Conservation (phyloP, 2,113 vertebrate species). For the Proterorhinus semilunaris region DNA sequence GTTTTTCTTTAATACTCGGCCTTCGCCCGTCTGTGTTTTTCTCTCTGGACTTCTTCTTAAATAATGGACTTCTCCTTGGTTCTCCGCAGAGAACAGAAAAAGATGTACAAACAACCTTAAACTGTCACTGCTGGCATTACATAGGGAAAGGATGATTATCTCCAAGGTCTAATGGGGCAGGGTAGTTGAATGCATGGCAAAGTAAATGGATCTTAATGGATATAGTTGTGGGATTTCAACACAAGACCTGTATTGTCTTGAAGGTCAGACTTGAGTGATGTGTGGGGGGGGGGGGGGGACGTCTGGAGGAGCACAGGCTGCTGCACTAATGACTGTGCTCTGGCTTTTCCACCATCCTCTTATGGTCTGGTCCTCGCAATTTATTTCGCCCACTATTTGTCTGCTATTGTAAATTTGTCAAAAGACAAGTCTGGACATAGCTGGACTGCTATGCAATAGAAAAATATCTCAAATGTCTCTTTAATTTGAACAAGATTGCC, state of each 20-base stretch:
- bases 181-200: conserved; percentile 41
- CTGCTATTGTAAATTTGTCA: conserved; percentile 4
- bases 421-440: background rate
- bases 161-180: conserved; percentile 9
- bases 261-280: conserved; percentile 7
- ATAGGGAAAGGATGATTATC: conserved; percentile 11
- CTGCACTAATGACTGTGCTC: background rate
- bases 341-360: background rate
- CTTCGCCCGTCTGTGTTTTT: conserved; percentile 14
- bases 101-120: conserved; percentile 6
- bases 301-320: background rate
- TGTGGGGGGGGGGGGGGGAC: background rate
- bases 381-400: background rate
- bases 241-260: conserved; percentile 4
- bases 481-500: no score
- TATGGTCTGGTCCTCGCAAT: background rate
- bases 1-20: conserved; percentile 14
- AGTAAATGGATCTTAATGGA: conserved; percentile 34
- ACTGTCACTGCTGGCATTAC: conserved; percentile 41
- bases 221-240: conserved; percentile 13
- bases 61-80: conserved; percentile 39
- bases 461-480: background rate
- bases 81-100: conserved; percentile 15
- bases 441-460: background rate
- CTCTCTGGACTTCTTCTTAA: conserved; percentile 39